Conservation (phyloP, 2,797 vertebrate genomes). For the Cossypha dichroa region DNA sequence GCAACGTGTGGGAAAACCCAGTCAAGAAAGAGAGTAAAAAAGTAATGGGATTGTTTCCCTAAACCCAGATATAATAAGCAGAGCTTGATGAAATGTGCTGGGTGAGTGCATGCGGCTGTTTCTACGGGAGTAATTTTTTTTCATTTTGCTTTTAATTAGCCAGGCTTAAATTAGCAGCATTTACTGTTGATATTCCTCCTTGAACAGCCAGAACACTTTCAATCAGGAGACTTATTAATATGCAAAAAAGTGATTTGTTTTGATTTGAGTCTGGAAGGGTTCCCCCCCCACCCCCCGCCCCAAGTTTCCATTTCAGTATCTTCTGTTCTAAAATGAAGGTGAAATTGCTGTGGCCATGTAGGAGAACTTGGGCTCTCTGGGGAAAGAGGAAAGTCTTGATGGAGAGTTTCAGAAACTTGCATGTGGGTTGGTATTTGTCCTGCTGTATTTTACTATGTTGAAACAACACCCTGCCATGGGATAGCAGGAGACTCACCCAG, state of each 20-base stretch:
- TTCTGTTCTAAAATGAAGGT: slow-evolving; percentile 34
- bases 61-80: not conserved
- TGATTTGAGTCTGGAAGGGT: slow-evolving; percentile 61
- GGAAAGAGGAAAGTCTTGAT: not conserved
- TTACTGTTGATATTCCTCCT: slow-evolving; percentile 71
- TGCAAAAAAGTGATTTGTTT: slow-evolving; percentile 74
- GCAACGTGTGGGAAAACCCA: not conserved
- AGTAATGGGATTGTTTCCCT: not conserved
- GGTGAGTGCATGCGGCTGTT: not conserved
- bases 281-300: rapidly evolving
- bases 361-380: not conserved
- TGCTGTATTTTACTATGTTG: not conserved
- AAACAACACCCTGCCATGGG: not conserved
- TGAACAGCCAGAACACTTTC: slow-evolving; percentile 65
- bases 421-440: not conserved
- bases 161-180: slow-evolving; percentile 74
- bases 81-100: not conserved
- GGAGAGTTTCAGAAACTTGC: not conserved
- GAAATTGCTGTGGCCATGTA: not conserved
- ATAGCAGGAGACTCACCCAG: not conserved
- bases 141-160: slow-evolving; percentile 66
- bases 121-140: slow-evolving; percentile 40
- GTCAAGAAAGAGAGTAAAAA: not conserved
- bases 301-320: slow-evolving; percentile 34
- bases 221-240: slow-evolving; percentile 75